phyloP scores from a whole-genome alignment of 2,888 invertebrate genomes.

The Andrena chrysosceles region DNA sequence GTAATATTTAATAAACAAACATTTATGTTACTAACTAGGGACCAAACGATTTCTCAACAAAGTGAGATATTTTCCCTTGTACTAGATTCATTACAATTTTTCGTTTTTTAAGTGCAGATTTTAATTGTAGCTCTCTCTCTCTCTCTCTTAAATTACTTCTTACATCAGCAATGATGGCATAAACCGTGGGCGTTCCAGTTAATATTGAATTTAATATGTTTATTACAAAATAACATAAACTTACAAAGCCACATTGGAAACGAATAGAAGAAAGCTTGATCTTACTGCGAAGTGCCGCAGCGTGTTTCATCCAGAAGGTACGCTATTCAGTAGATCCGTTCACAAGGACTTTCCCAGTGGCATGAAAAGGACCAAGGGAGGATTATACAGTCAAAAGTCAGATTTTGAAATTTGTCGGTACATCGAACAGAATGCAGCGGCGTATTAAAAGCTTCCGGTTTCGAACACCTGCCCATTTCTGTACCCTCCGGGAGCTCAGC shows the following conservation, averaged over 20 bases:
- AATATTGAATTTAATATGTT: not conserved
- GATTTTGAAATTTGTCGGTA: conserved; percentile 83
- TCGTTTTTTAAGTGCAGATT: too few relatives aligned
- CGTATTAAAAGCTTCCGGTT: conserved; percentile 83
- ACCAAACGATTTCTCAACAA: too few relatives aligned
- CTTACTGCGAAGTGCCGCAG: conserved; percentile 18
- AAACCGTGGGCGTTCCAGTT: too few relatives aligned
- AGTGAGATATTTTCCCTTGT: too few relatives aligned
- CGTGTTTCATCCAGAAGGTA: conserved; percentile 34
- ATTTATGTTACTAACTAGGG: too few relatives aligned
- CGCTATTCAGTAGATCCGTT: conserved; percentile 47
- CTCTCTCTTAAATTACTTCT: too few relatives aligned
- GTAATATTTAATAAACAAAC: too few relatives aligned
- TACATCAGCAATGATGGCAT: too few relatives aligned
- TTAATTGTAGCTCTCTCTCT: too few relatives aligned
- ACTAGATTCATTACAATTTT: too few relatives aligned
- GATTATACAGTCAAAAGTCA: conserved; percentile 84
- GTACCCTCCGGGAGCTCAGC: conserved; percentile 26
- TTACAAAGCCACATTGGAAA: not conserved
- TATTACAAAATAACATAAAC: not conserved
- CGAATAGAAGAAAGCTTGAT: conserved; percentile 14
- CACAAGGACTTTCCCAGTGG: conserved; percentile 76
- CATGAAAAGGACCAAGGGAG: conserved; percentile 73
- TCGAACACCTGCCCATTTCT: conserved; percentile 81
- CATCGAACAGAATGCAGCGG: conserved; percentile 80